Evolutionary conservation across 2,113 vertebrate genomes (phyloP), one percentile per base, ranked within the genome.

Genomic region (Bothrops jararaca): DNA sequence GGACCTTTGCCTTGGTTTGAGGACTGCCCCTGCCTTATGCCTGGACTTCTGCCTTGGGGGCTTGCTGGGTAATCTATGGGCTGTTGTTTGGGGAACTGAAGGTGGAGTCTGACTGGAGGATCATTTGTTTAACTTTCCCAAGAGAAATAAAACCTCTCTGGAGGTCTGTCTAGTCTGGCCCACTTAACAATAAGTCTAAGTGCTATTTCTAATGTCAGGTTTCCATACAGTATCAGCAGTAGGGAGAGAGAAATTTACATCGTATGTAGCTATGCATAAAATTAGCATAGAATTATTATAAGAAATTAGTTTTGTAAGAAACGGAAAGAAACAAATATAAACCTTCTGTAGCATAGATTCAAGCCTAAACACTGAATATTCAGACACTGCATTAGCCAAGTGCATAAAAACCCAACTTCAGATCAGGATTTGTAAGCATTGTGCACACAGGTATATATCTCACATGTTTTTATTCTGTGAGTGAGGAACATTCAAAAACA

Each of bases 401-500:
- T 26, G 52, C 42, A 15, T 90, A 34, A 85, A 26, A 42, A 10
- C 24, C 56, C 52, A 18, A 22, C 48, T n/a, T 90, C 20, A 52
- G 6, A 29, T 54, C 57, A 29, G 15, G 29, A 54, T 48, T 89
- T 89, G 24, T 58, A 57, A 58, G 54, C 54, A 15, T 42, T 54
- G 3, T 42, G 45, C 5, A 74, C 2, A 6, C 69, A 91, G 22
- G 22, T 15, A 80, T 24, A 42, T 15, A 42, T 15, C 34, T 2
- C 42, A 54, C 56, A n/a, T 58, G 13, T 88, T 94, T 56, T 93
- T 91, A 93, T 92, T 24, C 5, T 13, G 29, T 0, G 0, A 20
- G 45, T 91, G 29, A 96, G 42, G 12, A 9, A 88, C 18, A 87
- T 34, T 54, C 92, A 93, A 18, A 94, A 91, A 8, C 50, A 85